These are phyloP conservation scores for Triplophysa rosa DNA, from an alignment of 2,113 vertebrate genomes.

Conservation along the genomic window DNA sequence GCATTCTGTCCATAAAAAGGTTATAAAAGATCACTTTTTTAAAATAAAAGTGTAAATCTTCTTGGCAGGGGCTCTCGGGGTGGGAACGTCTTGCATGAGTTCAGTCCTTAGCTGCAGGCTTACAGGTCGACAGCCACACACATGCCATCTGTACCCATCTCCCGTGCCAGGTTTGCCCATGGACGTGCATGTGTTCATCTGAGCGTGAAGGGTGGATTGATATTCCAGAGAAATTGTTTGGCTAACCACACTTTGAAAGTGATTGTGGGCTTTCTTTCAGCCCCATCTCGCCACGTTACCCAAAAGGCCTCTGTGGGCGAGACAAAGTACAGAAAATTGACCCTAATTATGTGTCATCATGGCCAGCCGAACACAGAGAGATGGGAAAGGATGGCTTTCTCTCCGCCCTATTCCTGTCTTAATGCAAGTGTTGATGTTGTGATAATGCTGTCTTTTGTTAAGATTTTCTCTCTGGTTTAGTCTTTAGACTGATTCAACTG, in stretches of 20 bases:
- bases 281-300: conserved; percentile 31
- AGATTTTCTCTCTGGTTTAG: neutral
- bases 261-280: conserved; percentile 48
- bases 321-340: conserved; percentile 56
- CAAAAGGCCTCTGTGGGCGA: conserved; percentile 33
- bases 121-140: conserved; percentile 67
- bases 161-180: conserved; percentile 59
- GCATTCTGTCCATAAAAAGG: too few relatives aligned
- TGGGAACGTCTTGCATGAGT: conserved; percentile 25
- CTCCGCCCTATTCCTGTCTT: neutral
- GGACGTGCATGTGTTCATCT: conserved; percentile 57
- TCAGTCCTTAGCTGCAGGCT: conserved; percentile 33
- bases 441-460: neutral
- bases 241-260: conserved; percentile 44
- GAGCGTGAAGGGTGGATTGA: conserved; percentile 67
- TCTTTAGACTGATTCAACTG: neutral
- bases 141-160: conserved; percentile 66
- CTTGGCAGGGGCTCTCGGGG: neutral
- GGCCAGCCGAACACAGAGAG: neutral
- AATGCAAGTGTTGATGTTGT: neutral
- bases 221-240: conserved; percentile 48
- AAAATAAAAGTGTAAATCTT: too few relatives aligned
- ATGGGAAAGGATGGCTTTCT: neutral
- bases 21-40: neutral
- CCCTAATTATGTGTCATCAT: conserved; percentile 62